Base-by-base conservation (phyloP, 1,140 invertebrate species). In the Penaeus indicus region DNA sequence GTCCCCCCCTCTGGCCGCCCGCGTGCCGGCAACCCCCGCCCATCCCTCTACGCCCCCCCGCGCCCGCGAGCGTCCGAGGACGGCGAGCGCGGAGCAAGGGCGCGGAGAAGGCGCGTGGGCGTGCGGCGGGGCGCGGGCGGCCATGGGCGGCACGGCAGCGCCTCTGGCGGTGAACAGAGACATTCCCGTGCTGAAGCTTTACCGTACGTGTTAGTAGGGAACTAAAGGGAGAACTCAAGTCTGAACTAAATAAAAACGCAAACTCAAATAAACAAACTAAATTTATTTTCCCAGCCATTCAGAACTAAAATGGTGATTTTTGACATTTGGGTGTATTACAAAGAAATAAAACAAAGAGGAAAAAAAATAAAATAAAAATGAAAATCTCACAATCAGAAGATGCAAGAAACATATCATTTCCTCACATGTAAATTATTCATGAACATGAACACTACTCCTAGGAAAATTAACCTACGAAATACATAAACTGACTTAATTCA, bases 211-310 rank as follows among this genome's bases (percentile, higher is more conserved):
- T 84, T 89, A 89, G 87, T 89, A 78, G 42, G 62, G 69, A 85
- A 89, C 87, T 80, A 84, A 84, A 89, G 84, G 82, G 78, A 62
- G 63, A 88, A 81, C 79, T 47, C 67, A 77, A 89, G 82, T 89
- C 72, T 80, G 63, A 89, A 89, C 87, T 79, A 84, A 89, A 89
- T 89, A 89, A 89, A 89, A 89, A 89, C 61, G 81, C 87, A 89
- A 89, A 89, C 87, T 89, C 83, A 89, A 89, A 84, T 84, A 89
- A 89, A 89, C 72, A 89, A 89, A 89, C 87, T 89, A 89, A 89
- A 89, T 89, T 89, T 89, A 89, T 89, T 89, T 72, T 89, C 82
- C 81, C 87, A 89, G 87, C 77, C 87, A 89, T 79, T 80, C 72
- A 89, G 62, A 89, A 84, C 75, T 89, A 89, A 89, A 89, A 77